phyloP scores from a whole-genome alignment of 2,113 vertebrate species.

The Rhynchomys soricoides region DNA sequence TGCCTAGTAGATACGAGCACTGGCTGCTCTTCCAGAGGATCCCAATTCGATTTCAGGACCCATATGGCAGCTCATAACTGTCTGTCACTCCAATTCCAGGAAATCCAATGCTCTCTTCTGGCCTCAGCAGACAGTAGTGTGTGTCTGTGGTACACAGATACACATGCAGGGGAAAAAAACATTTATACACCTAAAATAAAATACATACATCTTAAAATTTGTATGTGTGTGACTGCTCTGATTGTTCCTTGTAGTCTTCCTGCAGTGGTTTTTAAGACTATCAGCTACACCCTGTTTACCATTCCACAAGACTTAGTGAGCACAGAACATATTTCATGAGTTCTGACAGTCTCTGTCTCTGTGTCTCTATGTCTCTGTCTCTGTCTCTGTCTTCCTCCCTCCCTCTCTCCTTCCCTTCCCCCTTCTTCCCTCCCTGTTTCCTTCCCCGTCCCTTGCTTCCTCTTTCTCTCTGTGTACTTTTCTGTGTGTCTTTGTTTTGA shows the following conservation, averaged over 20 bases:
- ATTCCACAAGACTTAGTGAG: conserved; percentile 14
- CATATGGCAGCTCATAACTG: not conserved
- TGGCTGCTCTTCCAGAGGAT: not conserved
- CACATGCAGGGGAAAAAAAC: not conserved
- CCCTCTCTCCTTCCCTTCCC: no score
- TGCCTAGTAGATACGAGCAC: not conserved
- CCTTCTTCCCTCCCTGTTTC: not conserved
- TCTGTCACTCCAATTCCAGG: not conserved
- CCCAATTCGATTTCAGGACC: not conserved
- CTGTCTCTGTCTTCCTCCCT: not conserved
- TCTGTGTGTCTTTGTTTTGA: not conserved
- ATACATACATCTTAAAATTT: not conserved
- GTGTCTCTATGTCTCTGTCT: no score
- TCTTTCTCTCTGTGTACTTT: not conserved
- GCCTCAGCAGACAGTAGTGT: not conserved
- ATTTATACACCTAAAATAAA: not conserved
- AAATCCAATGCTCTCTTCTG: not conserved
- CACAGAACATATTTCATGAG: not conserved
- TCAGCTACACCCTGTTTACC: not conserved
- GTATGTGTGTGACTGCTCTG: not conserved
- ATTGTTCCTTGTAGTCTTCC: not conserved
- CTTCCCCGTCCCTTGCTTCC: not conserved
- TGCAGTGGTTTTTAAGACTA: not conserved
- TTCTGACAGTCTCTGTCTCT: not conserved
- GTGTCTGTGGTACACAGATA: not conserved